A percentile compares a stretch with the other conserved stretches of the same genome.
Evolutionary conservation across 2,888 invertebrate species (phyloP).

Genomic region (Scaptomyza cyrtandrae): DNA sequence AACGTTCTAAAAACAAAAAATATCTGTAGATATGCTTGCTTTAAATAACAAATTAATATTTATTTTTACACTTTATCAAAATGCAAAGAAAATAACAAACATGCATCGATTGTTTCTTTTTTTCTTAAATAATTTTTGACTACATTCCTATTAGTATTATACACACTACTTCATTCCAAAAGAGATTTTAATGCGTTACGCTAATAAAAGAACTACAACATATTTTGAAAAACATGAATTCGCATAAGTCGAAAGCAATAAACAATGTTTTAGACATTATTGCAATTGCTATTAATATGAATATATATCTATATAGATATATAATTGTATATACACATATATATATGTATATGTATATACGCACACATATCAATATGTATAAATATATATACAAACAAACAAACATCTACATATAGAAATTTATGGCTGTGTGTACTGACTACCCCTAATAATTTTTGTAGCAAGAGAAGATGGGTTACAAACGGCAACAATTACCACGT

Average conservation of each 20-base stretch:
- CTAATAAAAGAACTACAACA: slow-evolving; percentile 79
- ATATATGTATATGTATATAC: slow-evolving; percentile 36
- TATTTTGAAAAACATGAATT: slow-evolving; percentile 83
- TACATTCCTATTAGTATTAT: slow-evolving; percentile 23
- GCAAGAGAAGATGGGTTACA: slow-evolving; percentile 23
- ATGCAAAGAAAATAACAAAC: slow-evolving; percentile 15
- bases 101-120: slow-evolving; percentile 1
- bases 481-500: slow-evolving; percentile 22
- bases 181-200: slow-evolving; percentile 38
- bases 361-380: slow-evolving; percentile 30
- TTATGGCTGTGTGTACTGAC: slow-evolving; percentile 75
- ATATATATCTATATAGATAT: slow-evolving; percentile 49
- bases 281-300: slow-evolving; percentile 36
- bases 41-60: slow-evolving; percentile 18
- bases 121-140: slow-evolving; percentile 23
- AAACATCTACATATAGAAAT: slow-evolving; percentile 44
- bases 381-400: slow-evolving; percentile 14
- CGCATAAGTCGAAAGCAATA: slow-evolving; percentile 40
- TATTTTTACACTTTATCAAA: slow-evolving; percentile 13
- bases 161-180: slow-evolving; percentile 13
- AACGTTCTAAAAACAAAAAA: slow-evolving; percentile 18
- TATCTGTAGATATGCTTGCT: slow-evolving; percentile 34
- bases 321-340: slow-evolving; percentile 39
- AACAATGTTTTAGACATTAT: slow-evolving; percentile 24
- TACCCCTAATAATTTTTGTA: slow-evolving; percentile 56